Base-by-base conservation (phyloP, 1,140 invertebrate genomes). In the Argopecten irradians region DNA sequence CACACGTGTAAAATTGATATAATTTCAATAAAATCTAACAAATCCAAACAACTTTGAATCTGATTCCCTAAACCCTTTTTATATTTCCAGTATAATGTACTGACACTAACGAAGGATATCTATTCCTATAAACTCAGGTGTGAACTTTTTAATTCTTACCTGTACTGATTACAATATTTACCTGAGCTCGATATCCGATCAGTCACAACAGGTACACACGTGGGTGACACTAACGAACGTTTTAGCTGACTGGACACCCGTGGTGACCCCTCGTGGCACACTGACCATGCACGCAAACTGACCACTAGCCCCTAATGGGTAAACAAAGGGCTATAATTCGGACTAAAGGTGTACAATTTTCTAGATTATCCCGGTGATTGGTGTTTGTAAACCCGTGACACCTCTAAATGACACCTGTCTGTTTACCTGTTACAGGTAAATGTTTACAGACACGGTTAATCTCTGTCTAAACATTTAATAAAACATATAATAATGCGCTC, bases 151-250 rank as follows among this genome's bases (percentile, higher is more conserved):
- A 55, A n/a, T 71, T 71, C 55, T 71, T 71, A 71, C 55, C 55
- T 71, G 55, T 71, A 3, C 55, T 71, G 55, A 71, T 71, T 71
- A 28, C 55, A 28, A 28, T 71, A 71, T 71, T 28, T 71, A 71
- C 55, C 55, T 71, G 55, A n/a, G n/a, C 13, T 28, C n/a, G 55
- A 71, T 71, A 71, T 28, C 22, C 28, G 22, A 71, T 71, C n/a
- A n/a, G 55, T 71, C 55, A n/a, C n/a, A 28, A 71, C 55, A 71
- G 55, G 55, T 71, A 71, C n/a, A 5, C 5, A 28, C 28, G 22
- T 71, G 55, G 5, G 55, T 71, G 55, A 71, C 55, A 71, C 55
- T 71, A 71, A 71, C 55, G 55, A 71, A 71, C 55, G 55, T 71
- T 71, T 71, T 71, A 71, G n/a, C 22, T 3, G 22, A 5, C n/a